Base-by-base conservation (phyloP, 2,113 vertebrate species). In the Corythornis vintsioides region DNA sequence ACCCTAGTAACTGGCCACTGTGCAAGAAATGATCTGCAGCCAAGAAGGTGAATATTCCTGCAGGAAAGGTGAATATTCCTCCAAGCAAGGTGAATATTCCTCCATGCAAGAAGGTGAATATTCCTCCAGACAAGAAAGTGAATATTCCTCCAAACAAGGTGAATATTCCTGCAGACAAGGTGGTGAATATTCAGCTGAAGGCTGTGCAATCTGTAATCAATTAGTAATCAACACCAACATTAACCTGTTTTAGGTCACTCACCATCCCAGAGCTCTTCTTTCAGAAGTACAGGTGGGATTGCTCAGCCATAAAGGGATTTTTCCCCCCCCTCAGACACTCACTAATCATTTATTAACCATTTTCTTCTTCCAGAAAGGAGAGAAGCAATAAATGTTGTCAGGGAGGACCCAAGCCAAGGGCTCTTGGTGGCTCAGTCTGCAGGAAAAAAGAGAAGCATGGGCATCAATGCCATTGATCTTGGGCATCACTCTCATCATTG, bases 1-100 rank as follows among this genome's bases (percentile, higher is more conserved):
- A 7, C 15, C 9, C 22, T 4, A 16, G 3, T 1, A 21, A 33
- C 5, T 22, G 25, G 22, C 19, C 35, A 14, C n/a, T 3, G 19
- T 4, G n/a, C 81, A 31, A 74, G 82, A 31, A 72, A n/a, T 2
- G 8, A 43, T 52, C 2, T 2, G 48, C 21, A 22, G 38, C 14
- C 13, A 19, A 13, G 48, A 50, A 50, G 48, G 48, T 50, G 11
- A 50, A 50, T 38, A 38, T 38, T 38, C 38, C 38, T 38, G 38
- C 38, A 38, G 38, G 38, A 38, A 38, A 38, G 38, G 38, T 38
- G 38, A 38, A 38, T 38, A 38, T 38, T 38, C 38, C 38, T 38
- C 38, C 38, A 38, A 10, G 4, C 38, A 38, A 38, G 38, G 38
- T 38, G 38, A 38, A 38, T 38, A 38, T 38, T 38, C 38, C 38